Conservation (phyloP, 2,888 invertebrate genomes). For the Atherix ibis region DNA sequence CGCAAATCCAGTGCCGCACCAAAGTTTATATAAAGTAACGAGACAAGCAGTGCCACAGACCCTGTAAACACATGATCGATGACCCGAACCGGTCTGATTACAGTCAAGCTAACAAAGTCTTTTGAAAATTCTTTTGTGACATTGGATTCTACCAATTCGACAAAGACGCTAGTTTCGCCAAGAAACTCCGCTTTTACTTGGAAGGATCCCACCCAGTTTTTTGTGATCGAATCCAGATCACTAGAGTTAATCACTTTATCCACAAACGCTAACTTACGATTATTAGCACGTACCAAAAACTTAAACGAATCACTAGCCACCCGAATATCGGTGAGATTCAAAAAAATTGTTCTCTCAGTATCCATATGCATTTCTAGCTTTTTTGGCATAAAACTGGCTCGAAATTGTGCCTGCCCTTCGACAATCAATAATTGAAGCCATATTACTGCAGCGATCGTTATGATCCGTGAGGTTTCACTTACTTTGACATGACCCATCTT, state of each 20-base stretch:
- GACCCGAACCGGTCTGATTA: conserved; percentile 42
- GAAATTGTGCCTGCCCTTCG: too few species aligned
- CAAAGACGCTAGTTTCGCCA: conserved; percentile 23
- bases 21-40: conserved; percentile 76
- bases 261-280: conserved; percentile 13
- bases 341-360: background rate
- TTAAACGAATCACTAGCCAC: background rate
- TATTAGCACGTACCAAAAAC: conserved; percentile 6
- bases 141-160: conserved; percentile 17
- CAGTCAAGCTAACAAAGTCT: conserved; percentile 35
- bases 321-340: conserved; percentile 1
- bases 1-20: conserved; percentile 74
- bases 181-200: conserved; percentile 20
- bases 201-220: conserved; percentile 21
- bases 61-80: conserved; percentile 60
- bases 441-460: too few species aligned
- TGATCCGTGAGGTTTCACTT: too few species aligned
- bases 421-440: too few species aligned
- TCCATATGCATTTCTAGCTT: conserved; percentile 4
- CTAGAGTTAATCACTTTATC: conserved; percentile 15
- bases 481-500: too few species aligned
- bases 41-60: conserved; percentile 59
- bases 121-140: conserved; percentile 16
- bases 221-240: conserved; percentile 12
- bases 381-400: too few species aligned